Percentiles rank a stretch among this genome's conserved stretches.
Conservation (phyloP, 2,113 vertebrate genomes). For the Rhynchomys soricoides region DNA sequence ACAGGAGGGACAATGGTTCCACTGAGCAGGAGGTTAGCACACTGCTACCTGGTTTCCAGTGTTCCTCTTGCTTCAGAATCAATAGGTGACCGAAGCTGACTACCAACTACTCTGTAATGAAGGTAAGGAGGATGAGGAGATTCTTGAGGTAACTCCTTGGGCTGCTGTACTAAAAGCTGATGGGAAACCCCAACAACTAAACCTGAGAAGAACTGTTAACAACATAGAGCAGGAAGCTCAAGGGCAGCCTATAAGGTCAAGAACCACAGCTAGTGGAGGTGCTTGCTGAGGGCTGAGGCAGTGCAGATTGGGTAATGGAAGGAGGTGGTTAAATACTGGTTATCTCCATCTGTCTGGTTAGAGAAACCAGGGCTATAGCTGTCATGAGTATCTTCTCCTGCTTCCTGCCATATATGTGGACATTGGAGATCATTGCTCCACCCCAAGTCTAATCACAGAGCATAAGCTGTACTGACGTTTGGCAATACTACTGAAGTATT, state of each 20-base stretch:
- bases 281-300: not conserved
- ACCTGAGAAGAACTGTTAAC: not conserved
- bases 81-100: not conserved
- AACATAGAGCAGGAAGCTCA: not conserved
- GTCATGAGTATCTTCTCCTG: not conserved
- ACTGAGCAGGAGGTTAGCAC: not conserved
- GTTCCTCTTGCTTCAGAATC: not conserved
- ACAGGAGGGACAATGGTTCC: not conserved
- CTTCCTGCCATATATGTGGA: not conserved
- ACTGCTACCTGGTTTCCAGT: not conserved
- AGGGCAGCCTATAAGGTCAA: not conserved
- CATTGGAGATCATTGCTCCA: not conserved
- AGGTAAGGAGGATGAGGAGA: not conserved
- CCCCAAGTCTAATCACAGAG: not conserved
- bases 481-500: not conserved
- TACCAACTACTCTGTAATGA: fast-evolving
- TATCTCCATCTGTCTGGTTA: not conserved
- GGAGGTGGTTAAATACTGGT: not conserved
- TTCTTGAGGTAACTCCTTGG: not conserved
- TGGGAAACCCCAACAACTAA: too few species aligned
- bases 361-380: not conserved
- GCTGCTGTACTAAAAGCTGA: not conserved
- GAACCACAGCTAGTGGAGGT: not conserved
- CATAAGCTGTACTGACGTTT: not conserved
- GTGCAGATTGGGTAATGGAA: not conserved